phyloP scores from a whole-genome alignment of 2,888 invertebrate genomes.

The Noctua comes region DNA sequence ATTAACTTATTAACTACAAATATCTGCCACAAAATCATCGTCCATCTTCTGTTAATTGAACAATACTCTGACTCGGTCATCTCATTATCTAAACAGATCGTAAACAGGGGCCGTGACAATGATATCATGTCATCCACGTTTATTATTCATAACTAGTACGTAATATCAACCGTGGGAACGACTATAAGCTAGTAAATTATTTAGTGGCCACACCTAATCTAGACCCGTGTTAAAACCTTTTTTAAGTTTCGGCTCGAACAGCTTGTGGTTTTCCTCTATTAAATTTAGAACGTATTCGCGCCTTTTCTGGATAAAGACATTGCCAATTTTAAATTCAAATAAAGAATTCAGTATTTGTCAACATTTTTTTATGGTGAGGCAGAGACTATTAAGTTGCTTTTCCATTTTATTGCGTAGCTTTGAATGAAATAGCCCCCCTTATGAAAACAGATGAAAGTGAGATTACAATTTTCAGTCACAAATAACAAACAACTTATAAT shows the following conservation, averaged over 20 bases:
- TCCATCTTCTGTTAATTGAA: neutral
- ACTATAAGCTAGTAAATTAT: constrained; percentile 34
- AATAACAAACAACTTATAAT: neutral
- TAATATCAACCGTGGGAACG: constrained; percentile 53
- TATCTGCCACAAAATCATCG: neutral
- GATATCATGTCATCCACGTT: constrained; percentile 54
- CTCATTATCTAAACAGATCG: constrained; percentile 39
- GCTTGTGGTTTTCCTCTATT: constrained; percentile 51
- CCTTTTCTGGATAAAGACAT: constrained; percentile 38
- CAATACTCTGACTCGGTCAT: constrained; percentile 47
- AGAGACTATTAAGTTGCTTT: neutral
- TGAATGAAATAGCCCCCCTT: neutral
- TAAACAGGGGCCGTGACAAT: constrained; percentile 49
- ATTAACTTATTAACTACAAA: constrained; percentile 2
- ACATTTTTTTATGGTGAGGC: neutral
- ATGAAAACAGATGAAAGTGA: neutral
- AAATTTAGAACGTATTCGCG: constrained; percentile 39
- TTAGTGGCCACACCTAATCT: constrained; percentile 48
- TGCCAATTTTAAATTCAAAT: constrained; percentile 49
- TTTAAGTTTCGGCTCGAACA: constrained; percentile 46
- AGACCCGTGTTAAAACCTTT: constrained; percentile 48
- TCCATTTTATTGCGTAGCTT: neutral
- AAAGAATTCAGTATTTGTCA: constrained; percentile 23
- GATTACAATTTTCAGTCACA: neutral
- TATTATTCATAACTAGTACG: constrained; percentile 55